These are phyloP conservation scores for Notolabrus celidotus DNA, from an alignment of 2,797 vertebrate genomes.

Conservation along the genomic window DNA sequence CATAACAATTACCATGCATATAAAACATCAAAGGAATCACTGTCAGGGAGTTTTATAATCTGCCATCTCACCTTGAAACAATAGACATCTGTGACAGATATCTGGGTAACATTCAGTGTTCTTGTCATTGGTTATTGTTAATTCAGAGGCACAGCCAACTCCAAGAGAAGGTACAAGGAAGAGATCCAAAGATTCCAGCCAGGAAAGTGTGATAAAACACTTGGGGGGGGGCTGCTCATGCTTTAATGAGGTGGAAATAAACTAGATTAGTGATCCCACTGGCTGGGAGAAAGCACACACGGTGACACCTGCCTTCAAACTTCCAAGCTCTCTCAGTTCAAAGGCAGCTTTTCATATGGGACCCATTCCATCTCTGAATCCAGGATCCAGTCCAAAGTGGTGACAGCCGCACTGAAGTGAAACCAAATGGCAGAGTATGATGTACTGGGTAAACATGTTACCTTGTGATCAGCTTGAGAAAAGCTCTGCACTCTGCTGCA, in stretches of 20 bases:
- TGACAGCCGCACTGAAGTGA: constrained; percentile 60
- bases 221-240: background rate
- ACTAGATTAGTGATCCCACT: constrained; percentile 64
- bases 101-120: constrained; percentile 52
- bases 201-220: constrained; percentile 53
- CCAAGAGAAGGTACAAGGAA: constrained; percentile 36
- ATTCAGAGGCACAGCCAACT: constrained; percentile 56
- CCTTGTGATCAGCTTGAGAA: constrained; percentile 47
- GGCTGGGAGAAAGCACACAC: constrained; percentile 49
- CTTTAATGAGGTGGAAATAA: constrained; percentile 51
- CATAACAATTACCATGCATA: constrained; percentile 64
- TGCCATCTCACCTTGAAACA: constrained; percentile 52
- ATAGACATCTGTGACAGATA: constrained; percentile 45
- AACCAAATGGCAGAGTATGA: constrained; percentile 54
- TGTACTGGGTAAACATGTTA: constrained; percentile 41
- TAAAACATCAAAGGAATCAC: constrained; percentile 67
- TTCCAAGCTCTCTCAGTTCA: constrained; percentile 66
- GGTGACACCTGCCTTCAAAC: constrained; percentile 70
- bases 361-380: constrained; percentile 54
- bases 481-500: constrained; percentile 1
- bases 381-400: constrained; percentile 59
- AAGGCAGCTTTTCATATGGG: constrained; percentile 64
- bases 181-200: constrained; percentile 29
- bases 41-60: constrained; percentile 59
- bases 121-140: constrained; percentile 65